Evolutionary conservation across 2,888 invertebrate genomes (phyloP), one percentile per base, ranked within the genome.

Genomic region (Caenorhabditis wallacei): DNA sequence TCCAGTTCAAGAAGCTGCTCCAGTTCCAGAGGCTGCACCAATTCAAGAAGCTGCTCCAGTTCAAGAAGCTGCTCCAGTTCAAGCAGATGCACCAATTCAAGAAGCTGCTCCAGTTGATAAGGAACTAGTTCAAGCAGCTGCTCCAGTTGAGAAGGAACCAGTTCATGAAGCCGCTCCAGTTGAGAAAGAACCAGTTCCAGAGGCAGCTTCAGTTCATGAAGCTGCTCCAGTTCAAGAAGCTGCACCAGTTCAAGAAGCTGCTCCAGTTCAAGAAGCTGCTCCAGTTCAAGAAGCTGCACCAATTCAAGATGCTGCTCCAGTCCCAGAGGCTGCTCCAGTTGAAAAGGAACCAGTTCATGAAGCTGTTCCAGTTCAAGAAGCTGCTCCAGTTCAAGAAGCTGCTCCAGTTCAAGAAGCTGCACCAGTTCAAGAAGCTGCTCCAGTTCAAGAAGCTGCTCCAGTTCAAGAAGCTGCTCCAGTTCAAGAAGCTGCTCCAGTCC

Each of bases 141-240:
- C 40, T 43, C 61, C 61, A 24, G 61, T 61, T 11, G 61, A 61
- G 37, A 1, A 59, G 22, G 35, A 18, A 20, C 59, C 18, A 40
- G 59, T 40, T 18, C 18, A n/a, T 18, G 13, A 51, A 51, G 51
- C 22, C 18, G 51, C 61, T n/a, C 35, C 40, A 20, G 61, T 61
- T 11, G 61, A 61, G 37, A 1, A 59, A 18, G 35, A 18, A 20
- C 59, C 18, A 40, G 46, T 48, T 10, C 30, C 3, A 30, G 69
- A 69, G 13, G 8, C 16, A 7, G 40, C 48, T 24, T 43, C 54
- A 30, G 35, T 56, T n/a, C 56, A 61, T 8, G 13, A 43, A 51
- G 54, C 51, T 16, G 37, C 40, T 37, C 61, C 69, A 68, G 56
- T 66, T 11, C 61, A 78, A 56, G 22, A 54, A n/a, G 43, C n/a